Evolutionary conservation across 1,140 invertebrate genomes (phyloP).

Genomic region (Philopotamus ludificatus): DNA sequence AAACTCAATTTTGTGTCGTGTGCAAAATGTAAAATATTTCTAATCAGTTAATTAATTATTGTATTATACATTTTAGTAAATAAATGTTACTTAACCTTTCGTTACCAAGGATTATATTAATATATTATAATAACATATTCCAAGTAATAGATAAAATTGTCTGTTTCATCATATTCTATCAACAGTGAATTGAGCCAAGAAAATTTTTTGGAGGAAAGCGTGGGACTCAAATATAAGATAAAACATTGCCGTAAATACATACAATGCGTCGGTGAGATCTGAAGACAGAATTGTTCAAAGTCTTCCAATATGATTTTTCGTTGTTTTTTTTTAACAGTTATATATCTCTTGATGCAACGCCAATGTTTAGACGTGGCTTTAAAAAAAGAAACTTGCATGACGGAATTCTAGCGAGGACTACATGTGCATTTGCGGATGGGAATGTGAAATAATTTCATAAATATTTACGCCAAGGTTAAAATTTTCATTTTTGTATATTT

Average conservation of each 20-base stretch:
- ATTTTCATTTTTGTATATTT: neutral
- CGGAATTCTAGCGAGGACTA: neutral
- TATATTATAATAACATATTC: too few relatives aligned
- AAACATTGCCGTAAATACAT: neutral
- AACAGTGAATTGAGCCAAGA: neutral
- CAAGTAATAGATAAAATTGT: too few relatives aligned
- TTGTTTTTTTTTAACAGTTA: slow-evolving; percentile 3
- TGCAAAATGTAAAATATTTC: too few relatives aligned
- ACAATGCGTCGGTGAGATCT: neutral
- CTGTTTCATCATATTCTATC: neutral
- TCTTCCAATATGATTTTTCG: neutral
- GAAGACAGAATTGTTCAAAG: neutral
- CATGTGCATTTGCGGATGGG: too few relatives aligned
- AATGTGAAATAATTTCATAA: too few relatives aligned
- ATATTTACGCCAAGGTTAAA: too few relatives aligned
- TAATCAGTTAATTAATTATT: too few relatives aligned
- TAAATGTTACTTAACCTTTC: too few relatives aligned
- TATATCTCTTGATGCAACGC: slow-evolving; percentile 5
- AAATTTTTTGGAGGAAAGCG: neutral
- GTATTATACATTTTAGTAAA: too few relatives aligned
- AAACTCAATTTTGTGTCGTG: too few relatives aligned
- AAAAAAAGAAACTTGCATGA: neutral
- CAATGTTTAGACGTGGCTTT: neutral
- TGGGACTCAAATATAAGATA: neutral
- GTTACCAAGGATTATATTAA: too few relatives aligned